Conservation (phyloP, 2,797 vertebrate genomes). For the Masticophis lateralis region DNA sequence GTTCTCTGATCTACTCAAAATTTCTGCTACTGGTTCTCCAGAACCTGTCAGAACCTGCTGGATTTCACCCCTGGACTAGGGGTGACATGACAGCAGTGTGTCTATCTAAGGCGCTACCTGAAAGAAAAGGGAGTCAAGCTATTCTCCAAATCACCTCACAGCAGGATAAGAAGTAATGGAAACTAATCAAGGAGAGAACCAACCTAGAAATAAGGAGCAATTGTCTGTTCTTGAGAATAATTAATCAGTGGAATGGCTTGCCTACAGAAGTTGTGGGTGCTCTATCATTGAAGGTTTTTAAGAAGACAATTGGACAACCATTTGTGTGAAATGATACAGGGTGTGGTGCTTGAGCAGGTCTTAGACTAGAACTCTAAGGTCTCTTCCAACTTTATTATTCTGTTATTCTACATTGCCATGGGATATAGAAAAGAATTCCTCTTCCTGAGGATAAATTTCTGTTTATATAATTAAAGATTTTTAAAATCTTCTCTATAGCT, state of each 20-base stretch:
- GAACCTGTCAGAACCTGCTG: no score
- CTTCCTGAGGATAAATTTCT: neutral
- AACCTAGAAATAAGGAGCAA: neutral
- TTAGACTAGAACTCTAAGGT: neutral
- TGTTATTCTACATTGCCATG: neutral
- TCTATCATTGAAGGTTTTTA: neutral
- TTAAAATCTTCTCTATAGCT: neutral
- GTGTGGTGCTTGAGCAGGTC: neutral
- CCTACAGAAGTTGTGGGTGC: neutral
- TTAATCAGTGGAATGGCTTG: neutral
- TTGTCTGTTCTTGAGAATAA: neutral
- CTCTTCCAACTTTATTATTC: neutral
- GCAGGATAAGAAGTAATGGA: neutral
- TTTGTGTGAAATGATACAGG: neutral
- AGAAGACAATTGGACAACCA: neutral
- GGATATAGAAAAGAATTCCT: neutral
- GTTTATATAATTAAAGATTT: neutral
- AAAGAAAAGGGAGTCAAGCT: neutral
- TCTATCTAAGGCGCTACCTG: neutral
- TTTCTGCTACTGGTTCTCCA: no score
- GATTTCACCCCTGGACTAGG: no score
- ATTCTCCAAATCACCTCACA: neutral
- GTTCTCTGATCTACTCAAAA: no score
- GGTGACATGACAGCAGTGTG: neutral
- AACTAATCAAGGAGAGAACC: neutral